Conservation (phyloP, 2,113 vertebrate species). For the Columba janthina region DNA sequence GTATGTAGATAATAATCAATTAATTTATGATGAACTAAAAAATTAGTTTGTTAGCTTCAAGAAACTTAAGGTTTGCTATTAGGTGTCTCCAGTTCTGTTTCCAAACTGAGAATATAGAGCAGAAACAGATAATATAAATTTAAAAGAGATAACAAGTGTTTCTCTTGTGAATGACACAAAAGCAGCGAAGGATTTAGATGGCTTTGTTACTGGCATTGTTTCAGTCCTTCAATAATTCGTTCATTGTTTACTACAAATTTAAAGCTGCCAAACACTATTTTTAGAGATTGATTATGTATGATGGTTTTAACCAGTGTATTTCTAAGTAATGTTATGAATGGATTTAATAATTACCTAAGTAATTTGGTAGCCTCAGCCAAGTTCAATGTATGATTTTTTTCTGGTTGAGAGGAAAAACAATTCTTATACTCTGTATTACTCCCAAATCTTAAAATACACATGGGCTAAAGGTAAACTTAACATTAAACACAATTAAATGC, state of each 20-base stretch:
- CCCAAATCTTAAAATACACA: not conserved
- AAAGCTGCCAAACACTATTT: conserved; percentile 20
- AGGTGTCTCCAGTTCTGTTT: conserved; percentile 41
- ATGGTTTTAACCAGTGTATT: not conserved
- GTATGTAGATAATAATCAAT: conserved; percentile 6
- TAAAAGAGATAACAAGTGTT: conserved; percentile 47
- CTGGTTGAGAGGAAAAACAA: not conserved
- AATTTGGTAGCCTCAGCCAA: not conserved
- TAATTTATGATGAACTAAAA: conserved; percentile 53
- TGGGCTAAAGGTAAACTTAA: not conserved
- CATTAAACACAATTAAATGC: not conserved
- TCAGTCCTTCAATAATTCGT: conserved; percentile 12
- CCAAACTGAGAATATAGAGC: conserved; percentile 30
- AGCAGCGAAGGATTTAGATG: conserved; percentile 5
- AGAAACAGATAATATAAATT: conserved; percentile 61
- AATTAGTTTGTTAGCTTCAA: conserved; percentile 23
- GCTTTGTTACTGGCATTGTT: conserved; percentile 4
- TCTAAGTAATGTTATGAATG: not conserved
- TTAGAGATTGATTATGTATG: not conserved
- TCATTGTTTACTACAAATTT: not conserved
- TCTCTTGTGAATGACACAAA: conserved; percentile 40
- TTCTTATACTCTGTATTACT: not conserved
- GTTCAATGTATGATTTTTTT: not conserved
- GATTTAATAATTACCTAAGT: conserved; percentile 51
- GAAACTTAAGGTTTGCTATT: conserved; percentile 44